Conservation (phyloP, 2,113 vertebrate species). For the Malurus alboscapulatus region DNA sequence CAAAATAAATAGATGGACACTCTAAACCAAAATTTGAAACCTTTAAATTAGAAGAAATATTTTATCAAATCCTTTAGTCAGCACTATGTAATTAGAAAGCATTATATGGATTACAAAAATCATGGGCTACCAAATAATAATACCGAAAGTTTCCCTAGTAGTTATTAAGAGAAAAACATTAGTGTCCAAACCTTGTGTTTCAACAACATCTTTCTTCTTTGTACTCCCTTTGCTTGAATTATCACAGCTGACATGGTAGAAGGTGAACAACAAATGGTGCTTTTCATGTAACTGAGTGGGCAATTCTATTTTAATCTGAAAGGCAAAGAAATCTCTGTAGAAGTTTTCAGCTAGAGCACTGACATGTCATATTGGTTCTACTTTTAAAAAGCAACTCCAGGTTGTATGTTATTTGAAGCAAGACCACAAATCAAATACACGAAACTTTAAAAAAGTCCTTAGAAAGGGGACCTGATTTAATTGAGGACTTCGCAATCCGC, state of each 20-base stretch:
- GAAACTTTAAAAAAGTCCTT: background rate
- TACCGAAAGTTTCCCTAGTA: background rate
- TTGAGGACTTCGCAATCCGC: background rate
- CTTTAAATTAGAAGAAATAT: background rate
- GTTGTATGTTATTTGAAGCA: background rate
- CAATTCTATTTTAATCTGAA: constrained; percentile 93
- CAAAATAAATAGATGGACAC: background rate
- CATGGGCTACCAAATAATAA: background rate
- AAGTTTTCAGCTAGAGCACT: background rate
- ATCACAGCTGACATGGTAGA: constrained; percentile 96
- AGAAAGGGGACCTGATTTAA: background rate
- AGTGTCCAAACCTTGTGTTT: constrained; percentile 83
- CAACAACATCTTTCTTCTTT: constrained; percentile 91
- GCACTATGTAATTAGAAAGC: background rate
- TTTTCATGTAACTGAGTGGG: constrained; percentile 94
- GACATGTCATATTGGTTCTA: background rate
- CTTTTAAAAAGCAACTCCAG: background rate
- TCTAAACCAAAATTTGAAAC: background rate
- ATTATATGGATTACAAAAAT: background rate
- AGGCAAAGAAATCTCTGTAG: background rate
- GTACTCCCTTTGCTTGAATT: constrained; percentile 95
- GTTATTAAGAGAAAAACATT: background rate
- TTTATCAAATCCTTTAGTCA: background rate
- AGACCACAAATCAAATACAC: background rate
- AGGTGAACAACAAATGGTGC: constrained; percentile 95